phyloP scores from a whole-genome alignment of 2,888 invertebrate species.

The Petrophora chlorosata region DNA sequence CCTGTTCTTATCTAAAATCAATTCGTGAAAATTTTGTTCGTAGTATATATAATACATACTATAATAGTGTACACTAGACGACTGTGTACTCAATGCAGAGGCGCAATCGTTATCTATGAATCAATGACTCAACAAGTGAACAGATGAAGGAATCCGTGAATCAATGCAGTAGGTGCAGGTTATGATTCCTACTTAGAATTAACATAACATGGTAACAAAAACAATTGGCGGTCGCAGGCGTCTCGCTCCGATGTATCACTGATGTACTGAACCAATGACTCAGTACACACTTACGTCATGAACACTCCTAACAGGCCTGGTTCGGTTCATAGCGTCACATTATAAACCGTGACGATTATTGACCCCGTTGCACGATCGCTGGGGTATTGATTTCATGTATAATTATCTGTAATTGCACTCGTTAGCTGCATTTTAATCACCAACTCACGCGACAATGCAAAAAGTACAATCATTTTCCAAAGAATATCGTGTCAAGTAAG shows the following conservation, averaged over 20 bases:
- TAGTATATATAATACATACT: too few relatives aligned
- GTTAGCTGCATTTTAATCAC: conserved; percentile 3
- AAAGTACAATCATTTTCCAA: neutral
- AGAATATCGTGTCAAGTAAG: neutral
- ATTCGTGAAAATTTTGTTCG: too few relatives aligned
- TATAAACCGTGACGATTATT: conserved; percentile 54
- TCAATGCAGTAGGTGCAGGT: conserved; percentile 19
- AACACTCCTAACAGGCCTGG: conserved; percentile 47
- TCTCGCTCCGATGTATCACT: conserved; percentile 53
- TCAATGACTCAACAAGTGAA: conserved; percentile 11
- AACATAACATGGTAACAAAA: conserved; percentile 44
- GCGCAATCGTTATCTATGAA: conserved; percentile 4
- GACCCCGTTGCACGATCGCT: conserved; percentile 45
- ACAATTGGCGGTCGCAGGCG: conserved; percentile 54
- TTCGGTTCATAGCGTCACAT: conserved; percentile 43
- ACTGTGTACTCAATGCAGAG: too few relatives aligned
- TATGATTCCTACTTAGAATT: conserved; percentile 41
- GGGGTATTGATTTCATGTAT: conserved; percentile 17
- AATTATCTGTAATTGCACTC: conserved; percentile 10
- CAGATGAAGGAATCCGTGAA: conserved; percentile 19
- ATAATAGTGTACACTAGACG: too few relatives aligned
- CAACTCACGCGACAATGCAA: conserved; percentile 3
- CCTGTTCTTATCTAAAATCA: too few relatives aligned
- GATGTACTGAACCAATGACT: conserved; percentile 56
- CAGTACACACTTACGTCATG: conserved; percentile 60